Evolutionary conservation across 2,888 invertebrate species (phyloP).

Genomic region (Conomelus anceps): DNA sequence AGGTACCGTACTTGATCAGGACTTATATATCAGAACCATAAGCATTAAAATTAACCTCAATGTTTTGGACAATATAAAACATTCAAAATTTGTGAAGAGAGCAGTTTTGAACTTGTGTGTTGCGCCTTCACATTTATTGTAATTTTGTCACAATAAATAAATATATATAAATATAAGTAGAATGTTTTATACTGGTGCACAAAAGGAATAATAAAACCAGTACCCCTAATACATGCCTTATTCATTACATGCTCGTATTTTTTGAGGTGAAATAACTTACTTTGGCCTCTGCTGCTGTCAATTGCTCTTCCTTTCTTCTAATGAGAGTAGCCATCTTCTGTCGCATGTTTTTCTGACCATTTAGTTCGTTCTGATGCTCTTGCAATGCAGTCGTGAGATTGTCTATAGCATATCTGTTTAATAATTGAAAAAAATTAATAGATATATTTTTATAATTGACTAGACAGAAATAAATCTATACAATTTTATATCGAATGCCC

Average conservation of each 20-base stretch:
- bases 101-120: no score
- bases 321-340: neutral
- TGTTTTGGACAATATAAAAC: no score
- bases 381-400: neutral
- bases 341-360: neutral
- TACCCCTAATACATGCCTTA: no score
- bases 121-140: no score
- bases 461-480: neutral
- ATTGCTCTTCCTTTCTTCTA: conserved; percentile 1
- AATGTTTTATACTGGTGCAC: no score
- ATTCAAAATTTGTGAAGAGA: no score
- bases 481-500: neutral
- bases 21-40: no score
- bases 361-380: conserved; percentile 2
- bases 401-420: neutral
- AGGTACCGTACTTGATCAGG: no score
- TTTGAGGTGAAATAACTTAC: neutral
- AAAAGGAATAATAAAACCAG: no score
- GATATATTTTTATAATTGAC: neutral
- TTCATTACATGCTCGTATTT: neutral
- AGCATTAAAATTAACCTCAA: no score
- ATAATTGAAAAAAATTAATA: neutral
- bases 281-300: neutral
- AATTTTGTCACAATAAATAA: no score
- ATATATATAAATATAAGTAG: no score